Evolutionary conservation across 2,797 vertebrate species (phyloP).

Genomic region (Ptychadena robeensis): DNA sequence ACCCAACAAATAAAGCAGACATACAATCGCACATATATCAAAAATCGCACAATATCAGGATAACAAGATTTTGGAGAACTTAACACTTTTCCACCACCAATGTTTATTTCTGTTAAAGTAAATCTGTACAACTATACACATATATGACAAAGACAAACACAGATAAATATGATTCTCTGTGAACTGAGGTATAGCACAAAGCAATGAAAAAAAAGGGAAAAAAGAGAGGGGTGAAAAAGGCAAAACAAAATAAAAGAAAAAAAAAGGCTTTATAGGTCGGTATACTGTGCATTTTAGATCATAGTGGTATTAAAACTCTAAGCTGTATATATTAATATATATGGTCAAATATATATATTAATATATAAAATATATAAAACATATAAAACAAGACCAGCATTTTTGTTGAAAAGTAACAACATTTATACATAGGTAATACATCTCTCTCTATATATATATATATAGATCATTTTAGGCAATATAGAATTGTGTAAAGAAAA

Average conservation of each 20-base stretch:
- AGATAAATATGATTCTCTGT: conserved; percentile 76
- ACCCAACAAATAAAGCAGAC: background rate
- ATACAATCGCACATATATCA: background rate
- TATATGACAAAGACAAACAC: conserved; percentile 80
- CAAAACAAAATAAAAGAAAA: conserved; percentile 11
- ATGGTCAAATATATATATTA: conserved; percentile 52
- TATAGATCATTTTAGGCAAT: conserved; percentile 47
- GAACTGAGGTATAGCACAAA: conserved; percentile 51
- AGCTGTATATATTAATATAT: conserved; percentile 57
- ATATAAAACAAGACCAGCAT: conserved; percentile 43
- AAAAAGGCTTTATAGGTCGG: conserved; percentile 41
- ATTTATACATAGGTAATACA: conserved; percentile 48
- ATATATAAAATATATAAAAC: conserved; percentile 53
- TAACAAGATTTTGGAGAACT: background rate
- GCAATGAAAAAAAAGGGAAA: conserved; percentile 21
- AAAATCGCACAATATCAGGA: background rate
- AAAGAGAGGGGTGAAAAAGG: background rate
- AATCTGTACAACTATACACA: conserved; percentile 57
- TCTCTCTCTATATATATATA: no score
- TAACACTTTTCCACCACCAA: conserved; percentile 76
- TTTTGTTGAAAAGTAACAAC: conserved; percentile 42
- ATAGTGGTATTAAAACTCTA: conserved; percentile 57
- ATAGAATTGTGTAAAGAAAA: conserved; percentile 24
- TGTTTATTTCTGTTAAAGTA: conserved; percentile 86
- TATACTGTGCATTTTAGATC: conserved; percentile 43